These are phyloP conservation scores for Panopea generosa DNA, from an alignment of 2,888 invertebrate species.

Conservation along the genomic window DNA sequence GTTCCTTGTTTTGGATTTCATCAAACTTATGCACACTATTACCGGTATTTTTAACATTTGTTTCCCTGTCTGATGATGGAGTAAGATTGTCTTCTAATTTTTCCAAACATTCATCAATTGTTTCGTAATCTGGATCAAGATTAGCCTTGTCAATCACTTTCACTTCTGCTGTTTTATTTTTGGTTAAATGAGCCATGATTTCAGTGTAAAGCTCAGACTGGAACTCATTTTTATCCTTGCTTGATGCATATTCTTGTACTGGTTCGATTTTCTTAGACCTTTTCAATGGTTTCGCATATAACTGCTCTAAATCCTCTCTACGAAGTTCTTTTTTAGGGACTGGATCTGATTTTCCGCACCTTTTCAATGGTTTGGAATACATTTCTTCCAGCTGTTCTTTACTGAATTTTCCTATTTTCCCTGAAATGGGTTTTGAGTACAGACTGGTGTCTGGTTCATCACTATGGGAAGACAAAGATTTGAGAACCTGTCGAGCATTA, in stretches of 20 bases:
- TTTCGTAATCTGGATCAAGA: conserved; percentile 54
- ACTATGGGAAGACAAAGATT: conserved; percentile 32
- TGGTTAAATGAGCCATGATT: conserved; percentile 53
- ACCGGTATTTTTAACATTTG: conserved; percentile 2
- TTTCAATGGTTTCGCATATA: conserved; percentile 62
- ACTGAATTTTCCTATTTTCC: conserved; percentile 51
- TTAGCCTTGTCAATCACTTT: neutral
- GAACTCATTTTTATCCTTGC: neutral
- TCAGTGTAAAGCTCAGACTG: conserved; percentile 43
- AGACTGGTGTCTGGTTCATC: conserved; percentile 55
- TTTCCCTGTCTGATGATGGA: neutral
- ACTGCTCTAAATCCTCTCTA: conserved; percentile 54
- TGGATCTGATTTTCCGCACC: conserved; percentile 40
- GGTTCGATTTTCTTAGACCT: conserved; percentile 30
- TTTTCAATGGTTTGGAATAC: too few relatives aligned
- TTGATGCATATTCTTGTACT: too few relatives aligned
- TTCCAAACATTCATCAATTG: conserved; percentile 48
- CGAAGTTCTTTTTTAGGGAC: conserved; percentile 33
- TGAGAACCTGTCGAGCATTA: conserved; percentile 36
- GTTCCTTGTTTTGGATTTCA: conserved; percentile 8
- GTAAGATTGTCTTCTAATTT: neutral
- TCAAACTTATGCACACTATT: conserved; percentile 2
- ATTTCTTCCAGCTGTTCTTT: conserved; percentile 51
- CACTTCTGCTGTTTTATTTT: neutral
- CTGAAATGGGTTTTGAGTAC: conserved; percentile 50